Evolutionary conservation across 2,888 invertebrate species (phyloP).

Genomic region (Pristionchus entomophagus): DNA sequence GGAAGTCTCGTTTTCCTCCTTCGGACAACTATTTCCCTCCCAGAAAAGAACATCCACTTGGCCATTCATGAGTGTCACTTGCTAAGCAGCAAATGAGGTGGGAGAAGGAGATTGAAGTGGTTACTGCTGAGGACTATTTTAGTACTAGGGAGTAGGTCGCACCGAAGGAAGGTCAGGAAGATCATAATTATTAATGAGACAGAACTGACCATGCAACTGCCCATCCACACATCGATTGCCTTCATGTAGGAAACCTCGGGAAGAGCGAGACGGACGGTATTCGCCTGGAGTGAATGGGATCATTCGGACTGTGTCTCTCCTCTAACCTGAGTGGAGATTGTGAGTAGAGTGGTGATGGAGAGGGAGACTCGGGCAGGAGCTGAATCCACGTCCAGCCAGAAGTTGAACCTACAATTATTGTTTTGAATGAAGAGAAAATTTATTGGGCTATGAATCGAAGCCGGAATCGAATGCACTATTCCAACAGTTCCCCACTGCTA

Average conservation of each 20-base stretch:
- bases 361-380: conserved; percentile 74
- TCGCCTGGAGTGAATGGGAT: conserved; percentile 58
- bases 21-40: neutral
- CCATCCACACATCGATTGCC: conserved; percentile 77
- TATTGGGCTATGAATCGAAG: too few relatives aligned
- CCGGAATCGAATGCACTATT: too few relatives aligned
- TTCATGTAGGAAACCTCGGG: conserved; percentile 77
- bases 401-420: conserved; percentile 68
- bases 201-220: conserved; percentile 73
- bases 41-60: neutral
- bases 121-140: conserved; percentile 26
- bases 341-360: conserved; percentile 73
- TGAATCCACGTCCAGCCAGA: conserved; percentile 75
- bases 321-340: conserved; percentile 61
- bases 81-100: neutral
- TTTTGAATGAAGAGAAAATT: too few relatives aligned
- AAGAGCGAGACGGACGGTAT: conserved; percentile 73
- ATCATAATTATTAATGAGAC: neutral
- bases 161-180: neutral
- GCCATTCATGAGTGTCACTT: conserved; percentile 26
- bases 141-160: neutral
- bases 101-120: neutral
- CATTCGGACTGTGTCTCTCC: neutral
- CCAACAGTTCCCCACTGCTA: too few relatives aligned
- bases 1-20: neutral